Conservation (phyloP, 2,113 vertebrate species). For the human region GRCh38 chr16:6376001-6376500, state of each 20-base stretch:
- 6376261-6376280: rapidly evolving
- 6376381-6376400: not conserved
- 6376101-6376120: not conserved
- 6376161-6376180: not conserved
- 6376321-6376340: not conserved
- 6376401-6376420: not conserved
- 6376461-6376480: not conserved
- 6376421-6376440: rapidly evolving
- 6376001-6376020: too few species aligned
- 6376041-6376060: not conserved
- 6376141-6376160: not conserved
- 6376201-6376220: not conserved
- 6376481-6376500: not conserved
- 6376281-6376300: too few species aligned
- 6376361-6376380: too few species aligned
- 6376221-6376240: rapidly evolving
- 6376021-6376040: not conserved
- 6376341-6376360: not conserved
- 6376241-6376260: not conserved
- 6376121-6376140: not conserved
- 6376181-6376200: not conserved
- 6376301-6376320: too few species aligned
- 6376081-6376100: not conserved
- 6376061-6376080: not conserved
- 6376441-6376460: not conserved